Percentiles rank a stretch among this genome's conserved stretches.
phyloP scores from a whole-genome alignment of 2,113 vertebrate genomes.

The Antechinus flavipes region DNA sequence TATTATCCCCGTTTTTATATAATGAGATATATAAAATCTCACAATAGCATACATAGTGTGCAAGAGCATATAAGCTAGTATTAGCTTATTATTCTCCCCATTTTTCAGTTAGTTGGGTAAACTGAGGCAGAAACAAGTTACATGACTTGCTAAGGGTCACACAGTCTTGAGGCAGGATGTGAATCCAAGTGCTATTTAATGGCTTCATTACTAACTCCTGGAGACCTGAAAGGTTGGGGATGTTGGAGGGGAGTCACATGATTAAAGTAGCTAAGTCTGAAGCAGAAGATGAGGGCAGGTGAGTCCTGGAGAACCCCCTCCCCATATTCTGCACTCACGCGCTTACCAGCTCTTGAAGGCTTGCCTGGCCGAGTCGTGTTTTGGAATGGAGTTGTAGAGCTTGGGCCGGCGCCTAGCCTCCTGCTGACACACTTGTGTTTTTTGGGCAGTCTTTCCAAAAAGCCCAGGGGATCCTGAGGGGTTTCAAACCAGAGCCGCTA shows the following conservation, averaged over 20 bases:
- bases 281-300: not conserved
- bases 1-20: not conserved
- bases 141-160: not conserved
- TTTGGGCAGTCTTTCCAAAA: constrained; percentile 5
- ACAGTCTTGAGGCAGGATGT: not conserved
- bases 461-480: not conserved
- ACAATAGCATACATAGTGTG: not conserved
- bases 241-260: not conserved
- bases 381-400: not conserved
- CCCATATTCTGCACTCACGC: not conserved
- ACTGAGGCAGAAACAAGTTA: not conserved
- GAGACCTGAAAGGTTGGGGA: not conserved
- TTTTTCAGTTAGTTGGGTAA: not conserved
- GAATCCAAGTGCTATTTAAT: not conserved
- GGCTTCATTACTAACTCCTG: not conserved
- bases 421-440: not conserved
- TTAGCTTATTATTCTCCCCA: not conserved
- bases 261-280: not conserved
- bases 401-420: not conserved
- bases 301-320: not conserved
- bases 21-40: not conserved
- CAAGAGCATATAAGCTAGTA: not conserved
- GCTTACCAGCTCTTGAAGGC: not conserved
- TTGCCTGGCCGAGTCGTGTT: not conserved
- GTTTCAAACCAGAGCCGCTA: constrained; percentile 23